phyloP scores from a whole-genome alignment of 2,113 vertebrate species.

The Aegithalos caudatus region DNA sequence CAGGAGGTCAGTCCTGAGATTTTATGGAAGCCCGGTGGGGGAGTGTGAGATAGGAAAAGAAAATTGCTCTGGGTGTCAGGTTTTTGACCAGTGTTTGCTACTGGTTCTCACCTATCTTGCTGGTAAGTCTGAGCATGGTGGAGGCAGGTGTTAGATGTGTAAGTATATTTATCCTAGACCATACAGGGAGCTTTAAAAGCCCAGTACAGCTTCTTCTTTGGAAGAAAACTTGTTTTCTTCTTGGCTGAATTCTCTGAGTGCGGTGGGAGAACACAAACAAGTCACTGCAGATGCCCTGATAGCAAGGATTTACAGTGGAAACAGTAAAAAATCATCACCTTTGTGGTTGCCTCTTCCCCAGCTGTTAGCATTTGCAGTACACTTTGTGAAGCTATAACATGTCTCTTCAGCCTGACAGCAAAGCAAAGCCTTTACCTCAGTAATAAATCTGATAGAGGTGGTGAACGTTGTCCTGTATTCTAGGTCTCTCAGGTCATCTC shows the following conservation, averaged over 20 bases:
- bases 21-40: not conserved
- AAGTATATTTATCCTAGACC: not conserved
- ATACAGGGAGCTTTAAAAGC: not conserved
- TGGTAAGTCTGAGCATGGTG: not conserved
- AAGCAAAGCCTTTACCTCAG: not conserved
- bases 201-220: not conserved
- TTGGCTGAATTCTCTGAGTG: not conserved
- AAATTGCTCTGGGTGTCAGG: not conserved
- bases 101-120: not conserved
- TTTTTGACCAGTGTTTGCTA: not conserved
- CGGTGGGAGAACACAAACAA: not conserved
- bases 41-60: not conserved
- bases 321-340: not conserved
- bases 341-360: not conserved
- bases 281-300: not conserved
- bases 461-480: not conserved
- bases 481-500: not conserved
- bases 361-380: not conserved
- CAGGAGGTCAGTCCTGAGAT: not conserved
- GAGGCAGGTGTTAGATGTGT: not conserved
- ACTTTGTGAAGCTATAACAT: not conserved
- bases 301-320: not conserved
- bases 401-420: not conserved
- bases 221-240: not conserved
- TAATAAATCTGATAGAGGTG: not conserved